Percentiles rank a stretch among this genome's conserved stretches.
phyloP scores from a whole-genome alignment of 2,797 vertebrate genomes.

The Helicolenus hilgendorfi region DNA sequence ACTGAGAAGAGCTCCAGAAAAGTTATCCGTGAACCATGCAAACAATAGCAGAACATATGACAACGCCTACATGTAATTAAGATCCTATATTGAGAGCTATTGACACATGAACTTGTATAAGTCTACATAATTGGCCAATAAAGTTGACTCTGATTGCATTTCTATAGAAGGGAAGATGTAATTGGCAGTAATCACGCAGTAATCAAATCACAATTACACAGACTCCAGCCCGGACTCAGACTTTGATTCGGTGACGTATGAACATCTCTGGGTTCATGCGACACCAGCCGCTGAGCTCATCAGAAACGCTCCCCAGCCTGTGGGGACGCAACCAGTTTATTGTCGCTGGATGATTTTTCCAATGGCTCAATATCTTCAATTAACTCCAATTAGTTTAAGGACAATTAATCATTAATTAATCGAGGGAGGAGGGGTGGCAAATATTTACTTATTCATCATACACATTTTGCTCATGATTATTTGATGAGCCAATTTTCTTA shows the following conservation, averaged over 20 bases:
- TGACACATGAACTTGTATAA: neutral
- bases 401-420: slow-evolving; percentile 66
- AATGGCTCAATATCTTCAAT: slow-evolving; percentile 59
- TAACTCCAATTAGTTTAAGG: slow-evolving; percentile 56
- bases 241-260: neutral
- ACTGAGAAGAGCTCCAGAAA: neutral
- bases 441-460: slow-evolving; percentile 80
- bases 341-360: slow-evolving; percentile 24
- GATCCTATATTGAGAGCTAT: too few species aligned
- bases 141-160: neutral
- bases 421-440: slow-evolving; percentile 29
- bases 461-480: slow-evolving; percentile 54
- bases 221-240: neutral
- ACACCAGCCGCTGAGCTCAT: neutral
- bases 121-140: neutral
- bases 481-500: slow-evolving; percentile 58
- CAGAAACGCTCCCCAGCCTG: neutral
- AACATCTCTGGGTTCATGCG: neutral
- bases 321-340: neutral
- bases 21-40: neutral
- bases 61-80: too few species aligned
- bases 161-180: neutral
- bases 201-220: slow-evolving; percentile 3
- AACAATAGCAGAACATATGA: neutral
- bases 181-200: neutral